phyloP scores from a whole-genome alignment of 2,888 invertebrate genomes.

The Cosmopolites sordidus region DNA sequence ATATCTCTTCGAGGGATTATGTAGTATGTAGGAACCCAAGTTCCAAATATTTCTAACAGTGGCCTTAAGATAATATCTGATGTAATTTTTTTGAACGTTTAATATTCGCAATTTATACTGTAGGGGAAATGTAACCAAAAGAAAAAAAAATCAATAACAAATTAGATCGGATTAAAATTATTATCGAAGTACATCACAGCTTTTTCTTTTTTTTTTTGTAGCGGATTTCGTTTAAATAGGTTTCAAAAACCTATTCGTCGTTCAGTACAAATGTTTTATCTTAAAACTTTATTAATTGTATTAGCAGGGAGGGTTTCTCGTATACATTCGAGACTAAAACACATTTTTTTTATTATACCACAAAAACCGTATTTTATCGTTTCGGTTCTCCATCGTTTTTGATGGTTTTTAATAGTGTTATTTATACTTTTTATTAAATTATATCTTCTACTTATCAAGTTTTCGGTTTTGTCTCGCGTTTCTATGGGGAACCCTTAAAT shows the following conservation, averaged over 20 bases:
- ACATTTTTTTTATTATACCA: no score
- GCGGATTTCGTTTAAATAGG: conserved; percentile 6
- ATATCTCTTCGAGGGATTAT: conserved; percentile 21
- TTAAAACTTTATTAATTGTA: conserved; percentile 18
- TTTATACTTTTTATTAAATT: no score
- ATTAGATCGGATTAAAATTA: conserved; percentile 1
- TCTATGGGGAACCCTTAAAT: conserved; percentile 2
- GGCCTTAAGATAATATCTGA: conserved; percentile 28
- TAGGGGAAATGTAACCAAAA: conserved; percentile 12
- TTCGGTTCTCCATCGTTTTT: no score
- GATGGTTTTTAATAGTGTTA: no score
- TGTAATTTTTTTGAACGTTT: conserved; percentile 19
- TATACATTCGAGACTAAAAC: no score
- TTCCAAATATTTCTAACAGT: conserved; percentile 25
- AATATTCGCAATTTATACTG: conserved; percentile 25
- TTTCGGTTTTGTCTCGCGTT: not conserved
- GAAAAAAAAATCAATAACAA: conserved; percentile 4
- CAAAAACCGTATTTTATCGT: no score
- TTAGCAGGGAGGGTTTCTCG: conserved; percentile 6
- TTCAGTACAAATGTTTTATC: conserved; percentile 27
- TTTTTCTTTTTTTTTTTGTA: conserved; percentile 2
- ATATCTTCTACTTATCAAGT: no score
- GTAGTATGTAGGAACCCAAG: conserved; percentile 21
- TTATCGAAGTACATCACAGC: conserved; percentile 12
- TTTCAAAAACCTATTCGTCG: conserved; percentile 23